Percentiles rank a stretch among this genome's conserved stretches.
Evolutionary conservation across 2,888 invertebrate genomes (phyloP).

Genomic region (Cryptophagus acutangulus): DNA sequence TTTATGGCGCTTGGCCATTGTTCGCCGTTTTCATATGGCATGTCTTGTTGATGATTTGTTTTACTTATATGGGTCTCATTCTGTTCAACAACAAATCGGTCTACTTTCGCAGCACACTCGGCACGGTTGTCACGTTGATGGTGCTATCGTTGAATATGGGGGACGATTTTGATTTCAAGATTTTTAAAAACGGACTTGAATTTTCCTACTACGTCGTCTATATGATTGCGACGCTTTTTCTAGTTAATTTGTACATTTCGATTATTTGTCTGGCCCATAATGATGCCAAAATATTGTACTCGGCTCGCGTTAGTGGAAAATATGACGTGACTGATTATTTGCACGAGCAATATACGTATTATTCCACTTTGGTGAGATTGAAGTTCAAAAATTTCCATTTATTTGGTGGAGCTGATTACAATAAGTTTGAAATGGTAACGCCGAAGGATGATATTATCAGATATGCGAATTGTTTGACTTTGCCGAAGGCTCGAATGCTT

Average conservation of each 20-base stretch:
- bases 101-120: conserved; percentile 22
- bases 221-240: conserved; percentile 24
- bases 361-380: neutral
- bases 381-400: neutral
- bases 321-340: conserved; percentile 28
- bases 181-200: too few species aligned
- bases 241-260: conserved; percentile 26
- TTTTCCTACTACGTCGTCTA: conserved; percentile 23
- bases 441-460: conserved; percentile 28
- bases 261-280: conserved; percentile 29
- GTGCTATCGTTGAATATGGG: conserved; percentile 24
- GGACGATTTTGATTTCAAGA: conserved; percentile 18
- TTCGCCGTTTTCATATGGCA: conserved; percentile 27
- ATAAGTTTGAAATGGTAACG: conserved; percentile 17
- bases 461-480: conserved; percentile 27
- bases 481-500: conserved; percentile 23
- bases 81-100: conserved; percentile 16
- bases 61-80: conserved; percentile 17
- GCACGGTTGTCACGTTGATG: conserved; percentile 23
- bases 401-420: neutral
- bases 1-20: conserved; percentile 22
- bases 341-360: conserved; percentile 24
- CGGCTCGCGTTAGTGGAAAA: conserved; percentile 16
- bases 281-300: conserved; percentile 29
- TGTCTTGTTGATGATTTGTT: conserved; percentile 20